A percentile compares a stretch with the other conserved stretches of the same genome.
Evolutionary conservation across 2,113 vertebrate species (phyloP).

Genomic region (Benitochromis conjunctus): DNA sequence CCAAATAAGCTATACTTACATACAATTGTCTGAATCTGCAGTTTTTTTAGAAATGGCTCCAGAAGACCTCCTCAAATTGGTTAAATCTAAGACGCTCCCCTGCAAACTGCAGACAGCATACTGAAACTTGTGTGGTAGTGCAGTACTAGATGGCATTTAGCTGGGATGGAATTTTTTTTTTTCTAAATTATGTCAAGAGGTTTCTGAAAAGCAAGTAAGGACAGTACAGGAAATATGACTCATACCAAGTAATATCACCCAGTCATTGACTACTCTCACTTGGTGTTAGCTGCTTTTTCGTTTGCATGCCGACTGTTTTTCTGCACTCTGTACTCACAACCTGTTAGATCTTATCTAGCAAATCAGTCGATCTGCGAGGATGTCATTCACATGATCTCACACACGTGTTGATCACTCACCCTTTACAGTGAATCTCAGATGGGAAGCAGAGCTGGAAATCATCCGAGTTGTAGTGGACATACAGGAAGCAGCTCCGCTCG

Average conservation of each 20-base stretch:
- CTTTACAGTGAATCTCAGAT: conserved; percentile 79
- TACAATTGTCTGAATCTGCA: not conserved
- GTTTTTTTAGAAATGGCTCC: not conserved
- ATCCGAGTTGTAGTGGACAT: conserved; percentile 79
- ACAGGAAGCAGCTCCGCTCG: conserved; percentile 88
- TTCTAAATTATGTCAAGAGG: not conserved
- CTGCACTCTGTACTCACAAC: too few species aligned
- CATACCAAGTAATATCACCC: not conserved
- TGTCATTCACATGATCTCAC: not conserved
- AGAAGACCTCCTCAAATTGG: not conserved
- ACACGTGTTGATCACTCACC: conserved; percentile 67
- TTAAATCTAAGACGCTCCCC: not conserved
- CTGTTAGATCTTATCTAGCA: not conserved
- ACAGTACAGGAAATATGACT: conserved; percentile 23
- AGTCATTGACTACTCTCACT: not conserved
- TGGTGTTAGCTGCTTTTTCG: not conserved
- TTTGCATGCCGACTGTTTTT: not conserved
- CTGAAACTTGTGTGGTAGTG: not conserved
- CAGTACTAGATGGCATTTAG: not conserved
- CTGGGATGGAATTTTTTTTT: rapidly evolving
- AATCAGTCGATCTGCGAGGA: not conserved
- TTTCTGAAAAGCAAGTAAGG: not conserved
- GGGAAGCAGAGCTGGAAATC: conserved; percentile 91
- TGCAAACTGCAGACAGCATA: not conserved
- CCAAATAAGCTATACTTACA: not conserved